Evolutionary conservation across 2,888 invertebrate species (phyloP).

Genomic region (Sipha maydis): DNA sequence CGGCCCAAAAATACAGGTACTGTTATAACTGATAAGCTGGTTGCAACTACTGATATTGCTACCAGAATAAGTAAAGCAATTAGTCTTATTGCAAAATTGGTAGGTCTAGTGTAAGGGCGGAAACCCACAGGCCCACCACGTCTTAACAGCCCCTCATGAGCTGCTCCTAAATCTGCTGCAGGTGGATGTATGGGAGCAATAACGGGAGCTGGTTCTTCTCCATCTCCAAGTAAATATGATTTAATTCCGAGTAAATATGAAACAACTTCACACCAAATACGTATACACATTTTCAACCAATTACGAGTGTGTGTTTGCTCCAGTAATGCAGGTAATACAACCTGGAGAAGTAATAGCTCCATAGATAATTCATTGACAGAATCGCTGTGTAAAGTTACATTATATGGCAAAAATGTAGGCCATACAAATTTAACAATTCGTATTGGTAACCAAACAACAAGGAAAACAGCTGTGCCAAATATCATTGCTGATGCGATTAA

Average conservation of each 20-base stretch:
- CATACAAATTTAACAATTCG: constrained; percentile 82
- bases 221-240: constrained; percentile 87
- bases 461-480: constrained; percentile 93
- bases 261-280: constrained; percentile 85
- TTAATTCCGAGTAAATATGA: constrained; percentile 87
- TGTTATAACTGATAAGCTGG: constrained; percentile 85
- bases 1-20: constrained; percentile 92
- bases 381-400: constrained; percentile 84
- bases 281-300: constrained; percentile 90
- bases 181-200: constrained; percentile 66
- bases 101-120: constrained; percentile 89
- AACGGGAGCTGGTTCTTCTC: constrained; percentile 47
- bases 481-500: constrained; percentile 93
- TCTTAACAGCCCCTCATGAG: constrained; percentile 88
- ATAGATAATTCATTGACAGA: constrained; percentile 93
- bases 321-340: constrained; percentile 92
- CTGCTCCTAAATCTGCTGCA: constrained; percentile 76
- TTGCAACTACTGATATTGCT: constrained; percentile 84
- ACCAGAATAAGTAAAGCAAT: constrained; percentile 78
- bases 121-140: constrained; percentile 82
- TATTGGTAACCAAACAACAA: constrained; percentile 97
- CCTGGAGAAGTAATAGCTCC: constrained; percentile 90
- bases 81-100: constrained; percentile 80
- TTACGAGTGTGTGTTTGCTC: constrained; percentile 96
- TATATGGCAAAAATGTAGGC: constrained; percentile 94